phyloP scores from a whole-genome alignment of 2,797 vertebrate species.

The Anisognathus igniventris region DNA sequence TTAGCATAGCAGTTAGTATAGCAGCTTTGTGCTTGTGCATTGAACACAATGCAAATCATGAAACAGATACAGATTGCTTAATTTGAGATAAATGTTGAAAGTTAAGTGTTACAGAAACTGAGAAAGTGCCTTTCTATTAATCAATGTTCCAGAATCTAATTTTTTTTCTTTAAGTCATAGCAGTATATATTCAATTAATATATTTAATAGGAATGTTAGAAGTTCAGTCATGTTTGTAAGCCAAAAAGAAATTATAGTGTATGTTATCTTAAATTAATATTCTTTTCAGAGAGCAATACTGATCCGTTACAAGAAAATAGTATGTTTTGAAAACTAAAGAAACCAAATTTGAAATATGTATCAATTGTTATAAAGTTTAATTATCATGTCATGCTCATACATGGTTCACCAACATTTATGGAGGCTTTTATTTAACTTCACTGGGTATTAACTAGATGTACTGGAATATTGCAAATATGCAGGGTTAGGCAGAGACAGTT shows the following conservation, averaged over 20 bases:
- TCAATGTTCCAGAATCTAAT: not conserved
- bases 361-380: not conserved
- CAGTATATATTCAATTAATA: not conserved
- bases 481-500: not conserved
- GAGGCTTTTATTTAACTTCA: not conserved
- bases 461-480: not conserved
- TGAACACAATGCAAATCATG: not conserved
- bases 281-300: not conserved
- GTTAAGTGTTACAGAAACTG: not conserved
- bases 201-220: not conserved
- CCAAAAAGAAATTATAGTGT: not conserved
- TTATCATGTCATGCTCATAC: not conserved
- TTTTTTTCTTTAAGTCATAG: not conserved
- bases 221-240: not conserved
- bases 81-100: not conserved
- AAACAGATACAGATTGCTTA: not conserved
- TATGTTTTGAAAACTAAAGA: not conserved
- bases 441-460: not conserved
- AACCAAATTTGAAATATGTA: not conserved
- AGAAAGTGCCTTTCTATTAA: not conserved
- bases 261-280: not conserved
- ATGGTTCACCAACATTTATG: not conserved
- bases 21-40: not conserved
- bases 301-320: not conserved
- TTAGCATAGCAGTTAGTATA: not conserved